A percentile compares a stretch with the other conserved stretches of the same genome.
phyloP scores from a whole-genome alignment of 2,113 vertebrate genomes.

The Phrynosoma platyrhinos region DNA sequence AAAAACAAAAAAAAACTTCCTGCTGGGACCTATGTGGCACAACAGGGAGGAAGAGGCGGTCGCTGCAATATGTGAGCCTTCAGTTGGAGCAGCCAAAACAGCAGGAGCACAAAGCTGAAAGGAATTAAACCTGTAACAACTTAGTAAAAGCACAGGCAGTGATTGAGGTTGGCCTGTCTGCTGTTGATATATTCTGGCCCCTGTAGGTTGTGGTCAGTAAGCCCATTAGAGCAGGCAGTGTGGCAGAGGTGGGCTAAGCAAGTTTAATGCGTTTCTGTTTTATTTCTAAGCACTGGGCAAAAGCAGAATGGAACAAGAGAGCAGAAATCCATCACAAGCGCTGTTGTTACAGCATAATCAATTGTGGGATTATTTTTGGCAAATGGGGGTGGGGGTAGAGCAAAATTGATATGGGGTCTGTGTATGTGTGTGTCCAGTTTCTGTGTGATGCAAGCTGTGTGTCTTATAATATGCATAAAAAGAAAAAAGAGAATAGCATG shows the following conservation, averaged over 20 bases:
- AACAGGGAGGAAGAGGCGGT: slow-evolving; percentile 61
- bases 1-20: slow-evolving; percentile 74
- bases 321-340: slow-evolving; percentile 71
- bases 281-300: slow-evolving; percentile 76
- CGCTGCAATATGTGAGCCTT: slow-evolving; percentile 70
- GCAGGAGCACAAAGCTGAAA: slow-evolving; percentile 77
- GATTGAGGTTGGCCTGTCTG: slow-evolving; percentile 74
- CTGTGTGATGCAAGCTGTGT: slow-evolving; percentile 61
- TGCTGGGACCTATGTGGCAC: slow-evolving; percentile 65
- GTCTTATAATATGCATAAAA: slow-evolving; percentile 29
- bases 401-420: slow-evolving; percentile 49
- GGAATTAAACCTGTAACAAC: slow-evolving; percentile 80
- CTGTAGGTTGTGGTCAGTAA: slow-evolving; percentile 80
- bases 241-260: slow-evolving; percentile 76
- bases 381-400: slow-evolving; percentile 44
- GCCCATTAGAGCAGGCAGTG: slow-evolving; percentile 75
- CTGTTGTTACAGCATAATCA: slow-evolving; percentile 73
- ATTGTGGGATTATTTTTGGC: slow-evolving; percentile 74
- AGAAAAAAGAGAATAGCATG: not conserved
- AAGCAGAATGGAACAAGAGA: slow-evolving; percentile 60
- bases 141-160: slow-evolving; percentile 76
- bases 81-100: slow-evolving; percentile 70
- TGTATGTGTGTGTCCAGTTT: slow-evolving; percentile 68
- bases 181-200: slow-evolving; percentile 80
- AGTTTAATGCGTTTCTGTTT: slow-evolving; percentile 81